Evolutionary conservation across 2,113 vertebrate genomes (phyloP).

Genomic region (Upupa epops): DNA sequence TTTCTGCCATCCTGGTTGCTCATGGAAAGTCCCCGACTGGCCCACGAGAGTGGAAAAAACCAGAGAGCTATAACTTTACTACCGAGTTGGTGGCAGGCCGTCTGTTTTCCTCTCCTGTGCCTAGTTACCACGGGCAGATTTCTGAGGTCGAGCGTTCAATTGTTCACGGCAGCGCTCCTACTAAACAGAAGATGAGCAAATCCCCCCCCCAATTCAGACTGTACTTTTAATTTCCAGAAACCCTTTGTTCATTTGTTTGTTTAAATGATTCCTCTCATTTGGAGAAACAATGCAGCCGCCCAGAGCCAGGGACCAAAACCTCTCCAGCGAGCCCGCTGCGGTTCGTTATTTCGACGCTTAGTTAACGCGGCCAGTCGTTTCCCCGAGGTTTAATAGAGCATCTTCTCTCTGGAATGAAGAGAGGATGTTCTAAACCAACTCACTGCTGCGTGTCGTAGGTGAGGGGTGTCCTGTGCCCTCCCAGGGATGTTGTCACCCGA

Average conservation of each 20-base stretch:
- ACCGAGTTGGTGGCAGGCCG: constrained; percentile 42
- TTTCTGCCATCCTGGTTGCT: constrained; percentile 17
- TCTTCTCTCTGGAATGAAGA: constrained; percentile 11
- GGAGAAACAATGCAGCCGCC: constrained; percentile 52
- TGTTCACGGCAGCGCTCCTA: constrained; percentile 13
- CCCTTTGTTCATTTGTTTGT: constrained; percentile 57
- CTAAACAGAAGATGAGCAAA: constrained; percentile 46
- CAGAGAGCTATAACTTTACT: constrained; percentile 23
- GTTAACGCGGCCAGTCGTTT: constrained; percentile 56
- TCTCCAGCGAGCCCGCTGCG: constrained; percentile 40
- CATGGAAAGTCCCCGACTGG: constrained; percentile 47
- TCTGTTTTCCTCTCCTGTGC: constrained; percentile 48
- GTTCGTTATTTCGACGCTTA: constrained; percentile 32
- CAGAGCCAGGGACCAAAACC: constrained; percentile 12
- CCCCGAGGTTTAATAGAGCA: constrained; percentile 54
- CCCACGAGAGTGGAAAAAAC: neutral
- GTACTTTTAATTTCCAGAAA: constrained; percentile 62
- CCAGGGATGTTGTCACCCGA: neutral
- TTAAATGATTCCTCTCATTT: constrained; percentile 65
- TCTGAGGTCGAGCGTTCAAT: constrained; percentile 55
- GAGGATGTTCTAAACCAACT: neutral
- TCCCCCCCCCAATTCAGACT: neutral
- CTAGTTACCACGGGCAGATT: constrained; percentile 62
- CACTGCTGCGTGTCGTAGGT: neutral
- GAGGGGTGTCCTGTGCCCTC: neutral